Evolutionary conservation across 2,888 invertebrate genomes (phyloP), one percentile per base, ranked within the genome.

Genomic region (Frankliniella intonsa): DNA sequence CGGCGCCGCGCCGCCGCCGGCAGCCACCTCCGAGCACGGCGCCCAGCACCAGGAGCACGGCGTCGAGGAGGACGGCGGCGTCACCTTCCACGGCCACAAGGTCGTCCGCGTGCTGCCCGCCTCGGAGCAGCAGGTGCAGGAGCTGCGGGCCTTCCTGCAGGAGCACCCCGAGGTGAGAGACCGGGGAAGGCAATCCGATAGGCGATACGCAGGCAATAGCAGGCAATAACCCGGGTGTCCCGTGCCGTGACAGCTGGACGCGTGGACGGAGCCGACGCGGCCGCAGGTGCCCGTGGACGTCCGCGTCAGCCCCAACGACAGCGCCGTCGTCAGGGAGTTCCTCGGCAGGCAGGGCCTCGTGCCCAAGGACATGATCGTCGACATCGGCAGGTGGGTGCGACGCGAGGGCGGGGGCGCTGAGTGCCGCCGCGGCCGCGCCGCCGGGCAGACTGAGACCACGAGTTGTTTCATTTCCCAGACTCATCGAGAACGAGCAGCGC

Each of bases 91-190:
- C 22, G 69, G 25, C 69, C 69, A 76, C 69, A 76, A 76, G 69
- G 69, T 76, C 25, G 22, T 76, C 49, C 79, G 82, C 50, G 80
- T 83, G 14, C 38, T 80, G 49, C 83, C 83, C 27, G 62, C 22
- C 81, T 50, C 69, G 25, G 80, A 82, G 1, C 69, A 38, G 80
- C 83, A 83, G 80, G 27, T 83, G 25, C 27, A 25, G 5, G 65
- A 50, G 19, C 81, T 83, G 17, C 50, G 50, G 0, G n/a, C n/a
- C n/a, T 80, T 81, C 49, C 79, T 82, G 17, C 38, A 50, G 3
- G 7, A 50, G 69, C 69, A 55, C 51, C n/a, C 55, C 12, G 49
- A 49, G 62, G 82, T 80, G 62, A 51, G 82, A 51, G 22, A 22
- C 69, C 2, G 1, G 22, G 22, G 62, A 11, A 0, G 62, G 38